Base-by-base conservation (phyloP, 2,888 invertebrate genomes). In the Flexamia atlantica region DNA sequence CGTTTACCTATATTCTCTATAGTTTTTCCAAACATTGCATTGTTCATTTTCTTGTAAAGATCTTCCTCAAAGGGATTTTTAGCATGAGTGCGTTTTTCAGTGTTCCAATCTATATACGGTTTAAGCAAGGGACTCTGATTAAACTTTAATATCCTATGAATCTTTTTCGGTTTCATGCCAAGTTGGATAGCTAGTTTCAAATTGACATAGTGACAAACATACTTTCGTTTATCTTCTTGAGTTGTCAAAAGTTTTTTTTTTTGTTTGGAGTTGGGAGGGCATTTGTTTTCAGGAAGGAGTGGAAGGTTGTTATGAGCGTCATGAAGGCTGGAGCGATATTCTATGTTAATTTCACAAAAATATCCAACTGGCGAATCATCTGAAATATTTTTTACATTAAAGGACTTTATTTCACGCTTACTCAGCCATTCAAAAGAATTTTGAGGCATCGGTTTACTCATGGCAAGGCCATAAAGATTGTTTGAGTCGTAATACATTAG, bases 41-140 rank as follows among this genome's bases (percentile, higher is more conserved):
- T 83, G 20, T 83, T 83, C 53, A 83, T 46, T 74, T 53, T 46
- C n/a, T 83, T 83, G 17, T 53, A 83, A n/a, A 83, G 36, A 32
- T 83, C 82, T 88, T 90, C 90, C 86, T 90, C 88, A 87, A 89
- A 90, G 20, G 89, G 87, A 53, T 88, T 88, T 36, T 20, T 87
- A 5, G 89, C 87, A 86, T 87, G 30, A 85, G 80, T 84, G 30
- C 82, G 68, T 72, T 20, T 20, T 74, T 40, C 46, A 23, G 84
- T 85, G 80, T 86, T 88, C 53, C 87, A 83, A 82, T 87, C 85
- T 36, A 89, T 86, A 84, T 88, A n/a, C n/a, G n/a, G n/a, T n/a
- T n/a, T n/a, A 53, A 89, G 80, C 88, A 87, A 90, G 30, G 83
- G 46, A 7, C 86, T 87, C 87, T 89, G 89, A 28, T 85, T 84